These are phyloP conservation scores for Antennarius striatus DNA, from an alignment of 2,113 vertebrate species.

Conservation along the genomic window DNA sequence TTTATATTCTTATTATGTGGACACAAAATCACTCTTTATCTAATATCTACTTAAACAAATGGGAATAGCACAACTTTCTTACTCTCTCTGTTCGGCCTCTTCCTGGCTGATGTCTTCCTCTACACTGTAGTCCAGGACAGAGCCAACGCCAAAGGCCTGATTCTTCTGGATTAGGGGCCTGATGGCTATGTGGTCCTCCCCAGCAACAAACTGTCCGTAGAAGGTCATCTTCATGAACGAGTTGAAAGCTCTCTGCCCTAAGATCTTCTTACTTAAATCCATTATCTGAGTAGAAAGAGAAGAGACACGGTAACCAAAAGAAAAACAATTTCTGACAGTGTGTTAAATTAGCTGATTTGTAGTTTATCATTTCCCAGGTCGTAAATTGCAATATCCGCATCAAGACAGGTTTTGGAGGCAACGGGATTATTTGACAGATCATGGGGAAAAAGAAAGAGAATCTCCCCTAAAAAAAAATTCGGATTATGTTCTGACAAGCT, in stretches of 20 bases:
- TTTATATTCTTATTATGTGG: neutral
- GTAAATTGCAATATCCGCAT: no score
- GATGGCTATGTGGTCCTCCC: conserved; percentile 89
- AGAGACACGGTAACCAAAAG: neutral
- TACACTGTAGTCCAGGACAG: conserved; percentile 89
- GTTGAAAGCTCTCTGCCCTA: conserved; percentile 84
- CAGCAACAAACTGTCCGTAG: conserved; percentile 94
- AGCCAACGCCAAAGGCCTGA: conserved; percentile 85
- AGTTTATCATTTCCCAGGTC: no score
- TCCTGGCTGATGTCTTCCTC: conserved; percentile 86
- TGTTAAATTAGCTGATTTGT: no score
- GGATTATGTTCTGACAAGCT: no score
- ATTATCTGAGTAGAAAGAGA: conserved; percentile 77
- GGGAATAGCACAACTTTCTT: conserved; percentile 37
- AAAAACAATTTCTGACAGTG: no score
- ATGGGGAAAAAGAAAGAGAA: no score
- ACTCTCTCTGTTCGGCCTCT: conserved; percentile 78
- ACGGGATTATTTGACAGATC: no score
- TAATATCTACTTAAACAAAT: neutral
- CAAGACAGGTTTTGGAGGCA: no score
- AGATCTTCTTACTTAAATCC: conserved; percentile 74
- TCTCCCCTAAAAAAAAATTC: no score
- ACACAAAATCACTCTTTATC: neutral
- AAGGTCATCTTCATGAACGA: conserved; percentile 92
- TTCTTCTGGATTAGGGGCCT: conserved; percentile 86